Conservation (phyloP, 2,797 vertebrate species). For the Sebastes vulpes region DNA sequence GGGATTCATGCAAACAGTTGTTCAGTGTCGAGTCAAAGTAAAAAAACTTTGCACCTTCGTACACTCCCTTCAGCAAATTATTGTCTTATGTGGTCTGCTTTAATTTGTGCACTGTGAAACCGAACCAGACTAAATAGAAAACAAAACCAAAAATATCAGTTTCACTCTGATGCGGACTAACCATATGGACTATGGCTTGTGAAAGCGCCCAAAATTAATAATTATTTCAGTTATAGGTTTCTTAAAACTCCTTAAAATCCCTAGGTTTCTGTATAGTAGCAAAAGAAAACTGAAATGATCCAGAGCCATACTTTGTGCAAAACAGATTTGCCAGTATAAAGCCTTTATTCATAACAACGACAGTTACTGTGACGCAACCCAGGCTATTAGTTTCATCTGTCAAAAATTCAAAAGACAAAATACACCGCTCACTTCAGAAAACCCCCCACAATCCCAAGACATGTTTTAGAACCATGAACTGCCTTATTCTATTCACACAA, state of each 20-base stretch:
- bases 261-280: background rate
- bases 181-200: too few relatives aligned
- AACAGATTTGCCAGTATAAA: slow-evolving; percentile 3
- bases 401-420: slow-evolving; percentile 19
- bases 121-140: background rate
- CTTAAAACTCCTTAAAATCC: background rate
- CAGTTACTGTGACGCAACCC: slow-evolving; percentile 5
- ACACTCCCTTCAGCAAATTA: too few relatives aligned
- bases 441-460: slow-evolving; percentile 2
- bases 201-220: background rate
- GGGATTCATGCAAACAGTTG: background rate
- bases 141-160: rapidly evolving
- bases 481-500: background rate
- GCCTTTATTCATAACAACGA: background rate
- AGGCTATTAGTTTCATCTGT: slow-evolving; percentile 5
- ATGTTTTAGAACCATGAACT: background rate
- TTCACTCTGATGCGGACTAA: rapidly evolving
- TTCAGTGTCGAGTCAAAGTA: background rate
- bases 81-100: background rate
- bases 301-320: background rate
- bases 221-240: background rate
- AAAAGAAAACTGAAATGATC: background rate
- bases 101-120: background rate
- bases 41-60: rapidly evolving
- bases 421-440: slow-evolving; percentile 11